Base-by-base conservation (phyloP, 2,888 invertebrate species). In the Ecliptopera silaceata region DNA sequence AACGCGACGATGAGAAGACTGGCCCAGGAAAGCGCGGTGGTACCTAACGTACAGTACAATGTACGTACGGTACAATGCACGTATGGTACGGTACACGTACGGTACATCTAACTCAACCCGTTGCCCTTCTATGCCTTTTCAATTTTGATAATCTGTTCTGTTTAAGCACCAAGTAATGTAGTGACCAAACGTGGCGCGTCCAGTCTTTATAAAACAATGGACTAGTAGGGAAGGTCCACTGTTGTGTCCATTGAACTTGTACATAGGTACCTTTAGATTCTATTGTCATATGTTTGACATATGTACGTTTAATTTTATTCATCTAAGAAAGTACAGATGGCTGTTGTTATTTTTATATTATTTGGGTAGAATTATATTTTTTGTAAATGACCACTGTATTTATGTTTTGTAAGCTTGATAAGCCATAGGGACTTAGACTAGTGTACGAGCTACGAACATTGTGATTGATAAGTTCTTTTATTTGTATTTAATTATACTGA, bases 281-380 rank as follows among this genome's bases (percentile, higher is more conserved):
- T 91, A 90, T 85, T 80, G 89, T 87, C 90, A 86, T 90, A 91
- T 91, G 90, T 91, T 84, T 86, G 88, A 91, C 90, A 89, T 91
- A 89, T 89, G 89, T 76, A 80, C 75, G 76, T 87, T 88, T 91
- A 88, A 87, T 90, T 90, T 90, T 90, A 90, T 90, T 89, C 89
- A 88, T 90, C 90, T 90, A 90, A 88, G 85, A 86, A 89, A 90
- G 90, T 91, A 91, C 90, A 91, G 89, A 88, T 89, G 90, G 90
- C 90, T 91, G 90, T 91, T 91, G 90, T 91, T 91, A 90, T 90
- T 91, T 90, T 91, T 91, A 90, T 90, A 90, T 90, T 84, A 90
- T 90, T 90, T 90, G 89, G 86, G 88, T 91, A 90, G 90, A 89
- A 87, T 79, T 89, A 89, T 90, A 88, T 90, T 90, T 90, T 89